Evolutionary conservation across 2,888 invertebrate species (phyloP), one percentile per base, ranked within the genome.

Genomic region (Caenorhabditis panamensis): DNA sequence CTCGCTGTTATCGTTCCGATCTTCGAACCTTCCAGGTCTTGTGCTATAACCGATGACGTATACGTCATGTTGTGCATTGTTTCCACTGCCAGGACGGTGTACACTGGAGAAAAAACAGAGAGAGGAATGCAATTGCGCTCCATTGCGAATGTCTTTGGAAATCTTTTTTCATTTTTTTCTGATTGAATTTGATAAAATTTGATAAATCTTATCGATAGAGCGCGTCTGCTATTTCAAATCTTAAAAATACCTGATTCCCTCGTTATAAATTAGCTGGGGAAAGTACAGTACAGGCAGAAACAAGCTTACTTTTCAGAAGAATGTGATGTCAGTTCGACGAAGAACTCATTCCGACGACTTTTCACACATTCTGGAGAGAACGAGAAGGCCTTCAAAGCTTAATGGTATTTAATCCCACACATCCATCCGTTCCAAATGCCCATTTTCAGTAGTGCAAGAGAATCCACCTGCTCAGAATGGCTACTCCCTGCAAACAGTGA

Each of bases 281-380:
- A n/a, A n/a, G n/a, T n/a, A n/a, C n/a, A n/a, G n/a, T n/a, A n/a
- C n/a, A n/a, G n/a, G n/a, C n/a, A n/a, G n/a, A n/a, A n/a, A n/a
- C n/a, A n/a, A n/a, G n/a, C n/a, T n/a, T n/a, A n/a, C n/a, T 24
- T 61, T 71, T 0, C 61, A 71, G 71, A 53, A 73, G 37, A 54
- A 79, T 79, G 79, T 72, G 63, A 79, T 79, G 79, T 67, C 66
- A 54, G 72, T 68, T 37, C 61, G 72, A 47, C 44, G 79, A 63
- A 47, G 79, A 22, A 72, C 79, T 20, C 67, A 79, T 58, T 79
- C 79, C 3, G 79, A 79, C 41, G 79, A 72, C 28, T 53, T 63
- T 1, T 3, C 36, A 0, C 24, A 59, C 36, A 20, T 63, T 9
- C 13, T 64, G 51, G 68, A 68, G 20, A 62, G 24, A 28, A 49